Base-by-base conservation (phyloP, 2,888 invertebrate species). In the Phytoseiulus persimilis region DNA sequence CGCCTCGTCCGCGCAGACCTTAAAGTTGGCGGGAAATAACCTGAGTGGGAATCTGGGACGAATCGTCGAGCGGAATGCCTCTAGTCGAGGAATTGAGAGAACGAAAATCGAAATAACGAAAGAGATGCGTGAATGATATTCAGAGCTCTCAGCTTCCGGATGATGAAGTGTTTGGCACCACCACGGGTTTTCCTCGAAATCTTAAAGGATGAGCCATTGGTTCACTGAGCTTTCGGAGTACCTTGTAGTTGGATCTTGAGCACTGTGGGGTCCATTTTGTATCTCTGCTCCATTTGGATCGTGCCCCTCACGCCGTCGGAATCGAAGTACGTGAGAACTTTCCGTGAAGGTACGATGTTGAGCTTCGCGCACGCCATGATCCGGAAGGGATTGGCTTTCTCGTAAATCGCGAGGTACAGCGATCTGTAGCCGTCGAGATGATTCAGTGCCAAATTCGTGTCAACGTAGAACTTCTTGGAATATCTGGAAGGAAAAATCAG, bases 371-470 rank as follows among this genome's bases (percentile, higher is more conserved):
- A 98, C 0, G 95, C 95, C 91, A 96, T 90, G 87, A 91, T 90
- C 0, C 90, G 90, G 46, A 91, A 90, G 0, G 94, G 93, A 92
- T 96, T 95, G 90, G 94, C 94, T 90, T 95, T 94, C 92, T 97
- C 96, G 92, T 95, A 96, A 32, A 97, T 93, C 83, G 96, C 96
- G 90, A 97, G 94, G 92, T 96, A 97, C 33, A 97, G 93, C 84
- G 95, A 95, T 90, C 97, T 94, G 91, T 95, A 90, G 0, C 92
- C 91, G 11, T 91, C 91, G 32, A 92, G 90, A 65, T 94, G 94
- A 0, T 95, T 95, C 90, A 96, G 92, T 83, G 95, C 93, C 90
- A 95, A 93, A 91, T 95, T 94, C 0, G 95, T 94, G 92, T 97
- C 96, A 90, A 91, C 94, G 91, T 94, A 96, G 90, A 95, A 93